Percentiles rank a stretch among this genome's conserved stretches.
These are phyloP conservation scores for Pseudorasbora parva DNA, from an alignment of 2,113 vertebrate genomes.

Conservation along the genomic window DNA sequence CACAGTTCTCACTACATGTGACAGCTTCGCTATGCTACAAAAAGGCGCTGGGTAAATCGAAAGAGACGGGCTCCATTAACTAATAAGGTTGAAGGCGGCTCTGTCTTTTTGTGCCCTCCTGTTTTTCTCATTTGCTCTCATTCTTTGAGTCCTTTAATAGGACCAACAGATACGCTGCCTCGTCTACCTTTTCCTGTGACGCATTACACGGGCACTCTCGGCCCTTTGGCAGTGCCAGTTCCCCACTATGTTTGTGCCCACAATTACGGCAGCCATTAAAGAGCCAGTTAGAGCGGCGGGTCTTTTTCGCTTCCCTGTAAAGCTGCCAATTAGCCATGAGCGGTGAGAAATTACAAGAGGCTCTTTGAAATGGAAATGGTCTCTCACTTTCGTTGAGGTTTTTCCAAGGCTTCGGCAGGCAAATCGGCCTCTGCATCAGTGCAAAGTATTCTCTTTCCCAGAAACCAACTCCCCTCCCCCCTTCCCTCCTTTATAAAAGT, in stretches of 20 bases:
- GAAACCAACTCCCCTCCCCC: not conserved
- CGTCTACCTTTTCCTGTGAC: constrained; percentile 2
- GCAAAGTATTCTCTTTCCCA: constrained; percentile 28
- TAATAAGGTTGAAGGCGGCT: constrained; percentile 49
- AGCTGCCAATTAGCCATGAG: constrained; percentile 58
- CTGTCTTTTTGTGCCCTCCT: not conserved
- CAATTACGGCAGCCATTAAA: constrained; percentile 58
- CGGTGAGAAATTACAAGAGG: constrained; percentile 54
- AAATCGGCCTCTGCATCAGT: constrained; percentile 49
- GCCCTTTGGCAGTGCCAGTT: constrained; percentile 25
- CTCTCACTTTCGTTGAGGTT: constrained; percentile 21
- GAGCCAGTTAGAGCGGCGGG: constrained; percentile 45
- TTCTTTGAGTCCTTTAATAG: not conserved
- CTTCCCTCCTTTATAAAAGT: too few species aligned
- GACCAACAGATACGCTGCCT: constrained; percentile 1
- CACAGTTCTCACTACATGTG: constrained; percentile 25
- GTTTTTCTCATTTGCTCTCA: not conserved
- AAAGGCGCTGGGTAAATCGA: constrained; percentile 53
- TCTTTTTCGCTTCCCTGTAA: constrained; percentile 46
- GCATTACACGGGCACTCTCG: constrained; percentile 17
- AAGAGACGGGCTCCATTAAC: constrained; percentile 50
- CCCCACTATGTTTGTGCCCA: constrained; percentile 46
- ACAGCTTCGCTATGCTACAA: constrained; percentile 39
- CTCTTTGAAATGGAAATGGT: constrained; percentile 61
- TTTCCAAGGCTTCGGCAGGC: constrained; percentile 47